Conservation (phyloP, 2,113 vertebrate genomes). For the Hyaena hyaena region DNA sequence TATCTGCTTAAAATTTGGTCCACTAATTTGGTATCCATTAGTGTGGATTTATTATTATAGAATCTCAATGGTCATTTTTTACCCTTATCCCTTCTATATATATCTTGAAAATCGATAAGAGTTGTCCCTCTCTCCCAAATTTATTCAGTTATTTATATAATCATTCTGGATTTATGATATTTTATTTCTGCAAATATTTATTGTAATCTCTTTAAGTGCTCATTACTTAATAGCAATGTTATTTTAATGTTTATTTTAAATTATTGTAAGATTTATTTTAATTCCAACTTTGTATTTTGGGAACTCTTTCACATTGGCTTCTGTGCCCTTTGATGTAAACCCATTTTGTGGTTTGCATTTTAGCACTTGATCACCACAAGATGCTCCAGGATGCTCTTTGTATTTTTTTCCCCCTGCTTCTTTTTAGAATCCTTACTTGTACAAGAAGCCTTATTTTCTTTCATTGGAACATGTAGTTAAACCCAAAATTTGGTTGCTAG, state of each 20-base stretch:
- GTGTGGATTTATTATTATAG: not conserved
- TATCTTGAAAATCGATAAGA: not conserved
- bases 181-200: not conserved
- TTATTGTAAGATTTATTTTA: too few relatives aligned
- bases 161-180: not conserved
- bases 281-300: not conserved
- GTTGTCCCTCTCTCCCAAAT: not conserved
- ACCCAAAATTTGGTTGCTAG: not conserved
- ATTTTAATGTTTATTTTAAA: too few relatives aligned
- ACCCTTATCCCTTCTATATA: not conserved
- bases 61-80: not conserved
- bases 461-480: not conserved
- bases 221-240: too few relatives aligned
- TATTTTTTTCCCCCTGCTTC: rapidly evolving
- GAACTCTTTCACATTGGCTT: not conserved
- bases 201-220: not conserved
- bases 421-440: not conserved
- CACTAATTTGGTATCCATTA: not conserved
- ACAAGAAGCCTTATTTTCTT: not conserved
- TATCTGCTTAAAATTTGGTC: not conserved
- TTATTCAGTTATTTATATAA: not conserved
- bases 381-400: not conserved
- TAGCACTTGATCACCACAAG: too few relatives aligned
- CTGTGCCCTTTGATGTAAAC: not conserved
- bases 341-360: not conserved